Conservation (phyloP, 2,797 vertebrate species). For the Oreortyx pictus region DNA sequence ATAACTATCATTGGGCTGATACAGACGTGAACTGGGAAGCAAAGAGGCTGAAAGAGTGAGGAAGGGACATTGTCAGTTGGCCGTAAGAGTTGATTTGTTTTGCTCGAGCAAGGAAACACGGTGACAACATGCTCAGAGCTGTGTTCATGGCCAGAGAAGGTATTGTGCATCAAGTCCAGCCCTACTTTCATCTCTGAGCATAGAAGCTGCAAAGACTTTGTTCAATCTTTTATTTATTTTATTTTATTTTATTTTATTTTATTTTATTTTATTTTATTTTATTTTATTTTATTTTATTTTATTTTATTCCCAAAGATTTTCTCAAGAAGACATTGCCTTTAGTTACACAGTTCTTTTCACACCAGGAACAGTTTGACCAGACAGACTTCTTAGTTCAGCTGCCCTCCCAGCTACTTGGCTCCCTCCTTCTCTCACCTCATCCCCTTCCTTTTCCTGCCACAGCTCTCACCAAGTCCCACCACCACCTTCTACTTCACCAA, state of each 20-base stretch:
- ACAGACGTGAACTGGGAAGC: background rate
- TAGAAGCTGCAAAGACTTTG: background rate
- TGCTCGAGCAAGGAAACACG: background rate
- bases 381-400: background rate
- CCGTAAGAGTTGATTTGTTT: fast-evolving
- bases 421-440: background rate
- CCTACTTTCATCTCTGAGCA: background rate
- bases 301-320: background rate
- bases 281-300: no score
- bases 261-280: no score
- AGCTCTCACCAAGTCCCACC: background rate
- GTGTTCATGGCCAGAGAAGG: background rate
- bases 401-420: background rate
- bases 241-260: no score
- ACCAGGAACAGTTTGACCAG: background rate
- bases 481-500: background rate
- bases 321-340: background rate
- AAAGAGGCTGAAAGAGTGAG: background rate
- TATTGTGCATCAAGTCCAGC: background rate
- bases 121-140: background rate
- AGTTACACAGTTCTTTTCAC: background rate
- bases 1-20: background rate
- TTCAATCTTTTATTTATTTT: background rate
- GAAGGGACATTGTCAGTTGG: fast-evolving
- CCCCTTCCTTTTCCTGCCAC: background rate